Percentiles rank a stretch among this genome's conserved stretches.
Conservation (phyloP, 2,797 vertebrate genomes). For the Hafferia zeledoni region DNA sequence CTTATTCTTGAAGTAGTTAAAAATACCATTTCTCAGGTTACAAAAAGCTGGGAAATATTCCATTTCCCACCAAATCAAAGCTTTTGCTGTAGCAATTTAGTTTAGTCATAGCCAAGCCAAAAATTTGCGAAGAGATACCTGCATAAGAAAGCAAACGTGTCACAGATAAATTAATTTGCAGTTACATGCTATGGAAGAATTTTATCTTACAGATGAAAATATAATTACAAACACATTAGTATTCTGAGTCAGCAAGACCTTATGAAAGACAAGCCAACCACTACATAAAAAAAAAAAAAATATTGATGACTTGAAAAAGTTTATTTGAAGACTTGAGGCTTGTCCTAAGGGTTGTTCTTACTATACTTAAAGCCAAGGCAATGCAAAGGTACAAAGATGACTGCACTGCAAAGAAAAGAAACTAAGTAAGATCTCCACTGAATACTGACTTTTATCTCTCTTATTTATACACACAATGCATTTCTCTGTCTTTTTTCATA, state of each 20-base stretch:
- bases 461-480: neutral
- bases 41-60: neutral
- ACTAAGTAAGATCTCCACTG: neutral
- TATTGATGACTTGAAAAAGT: neutral
- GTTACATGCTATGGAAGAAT: neutral
- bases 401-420: neutral
- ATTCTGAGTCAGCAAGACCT: neutral
- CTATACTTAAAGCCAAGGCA: neutral
- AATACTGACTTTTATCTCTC: neutral
- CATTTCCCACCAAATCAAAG: neutral
- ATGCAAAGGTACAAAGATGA: neutral
- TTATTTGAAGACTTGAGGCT: neutral
- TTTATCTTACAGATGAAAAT: neutral
- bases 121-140: neutral
- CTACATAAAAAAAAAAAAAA: neutral
- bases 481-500: neutral
- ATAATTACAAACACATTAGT: conserved; percentile 10
- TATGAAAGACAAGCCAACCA: neutral
- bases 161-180: neutral
- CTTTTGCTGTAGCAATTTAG: neutral
- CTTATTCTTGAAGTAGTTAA: neutral
- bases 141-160: neutral
- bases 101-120: neutral
- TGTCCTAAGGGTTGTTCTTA: neutral
- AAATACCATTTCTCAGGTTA: neutral